Evolutionary conservation across 2,113 vertebrate species (phyloP).

Genomic region (Catagonus wagneri): DNA sequence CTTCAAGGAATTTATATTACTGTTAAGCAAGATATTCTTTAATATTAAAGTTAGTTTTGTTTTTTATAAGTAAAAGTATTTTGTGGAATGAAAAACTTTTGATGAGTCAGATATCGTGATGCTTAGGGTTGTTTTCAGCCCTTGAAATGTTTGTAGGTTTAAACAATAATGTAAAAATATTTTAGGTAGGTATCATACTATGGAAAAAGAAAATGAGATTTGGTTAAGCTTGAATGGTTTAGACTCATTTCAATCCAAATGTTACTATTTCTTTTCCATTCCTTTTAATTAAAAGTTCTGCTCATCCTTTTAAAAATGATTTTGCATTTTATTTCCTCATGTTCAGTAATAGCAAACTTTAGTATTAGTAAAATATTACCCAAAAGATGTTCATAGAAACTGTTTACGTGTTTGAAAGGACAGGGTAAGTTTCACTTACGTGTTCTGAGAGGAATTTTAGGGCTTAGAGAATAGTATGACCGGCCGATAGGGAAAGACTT

Average conservation of each 20-base stretch:
- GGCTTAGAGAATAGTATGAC: background rate
- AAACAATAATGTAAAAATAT: slow-evolving; percentile 54
- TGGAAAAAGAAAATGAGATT: slow-evolving; percentile 37
- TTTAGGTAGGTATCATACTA: slow-evolving; percentile 20
- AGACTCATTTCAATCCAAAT: slow-evolving; percentile 6
- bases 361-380: slow-evolving; percentile 35
- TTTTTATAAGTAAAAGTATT: slow-evolving; percentile 52
- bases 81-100: slow-evolving; percentile 45
- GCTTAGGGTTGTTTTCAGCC: slow-evolving; percentile 52
- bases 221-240: slow-evolving; percentile 28
- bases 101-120: background rate
- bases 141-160: background rate
- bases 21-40: background rate
- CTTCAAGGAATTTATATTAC: slow-evolving; percentile 1
- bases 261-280: slow-evolving; percentile 51
- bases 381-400: slow-evolving; percentile 29
- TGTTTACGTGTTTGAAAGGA: background rate
- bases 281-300: slow-evolving; percentile 24
- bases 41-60: slow-evolving; percentile 24
- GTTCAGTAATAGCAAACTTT: slow-evolving; percentile 28
- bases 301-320: slow-evolving; percentile 48
- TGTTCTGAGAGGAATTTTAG: background rate
- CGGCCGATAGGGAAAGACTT: background rate
- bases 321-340: slow-evolving; percentile 11
- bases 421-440: background rate